Conservation (phyloP, 2,797 vertebrate species). For the Amphiprion clarkii region DNA sequence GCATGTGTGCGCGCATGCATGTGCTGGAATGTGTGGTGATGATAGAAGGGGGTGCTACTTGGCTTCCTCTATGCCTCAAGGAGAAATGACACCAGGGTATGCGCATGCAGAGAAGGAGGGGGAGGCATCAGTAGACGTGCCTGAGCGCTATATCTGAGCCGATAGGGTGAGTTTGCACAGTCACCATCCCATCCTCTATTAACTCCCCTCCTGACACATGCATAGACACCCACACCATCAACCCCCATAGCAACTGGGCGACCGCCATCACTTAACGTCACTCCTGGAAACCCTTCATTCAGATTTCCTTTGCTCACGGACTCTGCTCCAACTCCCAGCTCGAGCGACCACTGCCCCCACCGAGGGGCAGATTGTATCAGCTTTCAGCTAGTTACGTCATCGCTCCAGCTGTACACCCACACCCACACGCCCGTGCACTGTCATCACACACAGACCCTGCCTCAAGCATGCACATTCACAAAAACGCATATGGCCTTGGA, state of each 20-base stretch:
- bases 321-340: conserved; percentile 28
- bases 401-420: conserved; percentile 65
- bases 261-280: conserved; percentile 44
- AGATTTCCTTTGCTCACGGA: conserved; percentile 34
- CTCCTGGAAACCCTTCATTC: conserved; percentile 68
- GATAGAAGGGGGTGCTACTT: conserved; percentile 52
- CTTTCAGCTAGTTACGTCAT: conserved; percentile 72
- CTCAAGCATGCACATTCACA: conserved; percentile 26
- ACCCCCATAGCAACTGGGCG: conserved; percentile 61
- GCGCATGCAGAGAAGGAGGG: conserved; percentile 58
- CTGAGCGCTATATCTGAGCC: conserved; percentile 54
- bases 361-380: conserved; percentile 29
- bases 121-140: conserved; percentile 51
- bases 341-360: conserved; percentile 28
- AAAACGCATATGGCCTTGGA: conserved; percentile 11
- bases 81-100: conserved; percentile 77
- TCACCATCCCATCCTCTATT: conserved; percentile 62
- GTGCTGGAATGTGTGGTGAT: conserved; percentile 44
- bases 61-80: conserved; percentile 69
- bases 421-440: conserved; percentile 48
- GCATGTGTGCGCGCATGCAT: conserved; percentile 33
- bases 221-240: conserved; percentile 1
- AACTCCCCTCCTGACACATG: conserved; percentile 37
- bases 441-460: conserved; percentile 41
- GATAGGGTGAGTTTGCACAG: conserved; percentile 73